Percentiles rank a stretch among this genome's conserved stretches.
Conservation (phyloP, 2,888 invertebrate genomes). For the Rotaria socialis region DNA sequence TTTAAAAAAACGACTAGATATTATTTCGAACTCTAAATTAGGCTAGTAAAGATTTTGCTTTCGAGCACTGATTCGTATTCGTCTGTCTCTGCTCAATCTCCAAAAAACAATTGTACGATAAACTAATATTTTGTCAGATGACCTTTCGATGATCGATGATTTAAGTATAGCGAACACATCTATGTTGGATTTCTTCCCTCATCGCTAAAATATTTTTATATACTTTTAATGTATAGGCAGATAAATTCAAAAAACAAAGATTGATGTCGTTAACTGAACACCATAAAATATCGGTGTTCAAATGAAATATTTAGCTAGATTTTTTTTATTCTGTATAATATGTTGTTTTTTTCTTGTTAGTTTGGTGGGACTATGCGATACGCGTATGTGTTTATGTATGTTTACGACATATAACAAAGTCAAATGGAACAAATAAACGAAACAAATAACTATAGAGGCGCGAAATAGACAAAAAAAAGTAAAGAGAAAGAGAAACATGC, state of each 20-base stretch:
- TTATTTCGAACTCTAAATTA: too few relatives aligned
- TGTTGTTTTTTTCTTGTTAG: constrained; percentile 2
- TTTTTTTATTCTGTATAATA: constrained; percentile 27
- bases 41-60: too few relatives aligned
- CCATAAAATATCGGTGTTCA: neutral
- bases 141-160: too few relatives aligned
- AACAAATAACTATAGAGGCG: constrained; percentile 22
- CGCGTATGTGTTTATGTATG: constrained; percentile 10
- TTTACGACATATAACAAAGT: constrained; percentile 21
- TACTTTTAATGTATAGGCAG: neutral
- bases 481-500: constrained; percentile 10
- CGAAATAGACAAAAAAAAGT: constrained; percentile 22
- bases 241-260: neutral
- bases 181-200: too few relatives aligned
- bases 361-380: neutral
- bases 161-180: too few relatives aligned
- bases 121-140: too few relatives aligned
- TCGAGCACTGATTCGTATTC: too few relatives aligned
- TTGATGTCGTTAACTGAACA: neutral
- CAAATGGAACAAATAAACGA: constrained; percentile 32
- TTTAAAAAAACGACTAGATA: too few relatives aligned
- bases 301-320: constrained; percentile 25
- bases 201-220: too few relatives aligned
- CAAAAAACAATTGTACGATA: too few relatives aligned
- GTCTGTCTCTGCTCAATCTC: too few relatives aligned